A percentile compares a stretch with the other conserved stretches of the same genome.
These are phyloP conservation scores for Lichenostomus cassidix DNA, from an alignment of 2,113 vertebrate genomes.

Conservation along the genomic window DNA sequence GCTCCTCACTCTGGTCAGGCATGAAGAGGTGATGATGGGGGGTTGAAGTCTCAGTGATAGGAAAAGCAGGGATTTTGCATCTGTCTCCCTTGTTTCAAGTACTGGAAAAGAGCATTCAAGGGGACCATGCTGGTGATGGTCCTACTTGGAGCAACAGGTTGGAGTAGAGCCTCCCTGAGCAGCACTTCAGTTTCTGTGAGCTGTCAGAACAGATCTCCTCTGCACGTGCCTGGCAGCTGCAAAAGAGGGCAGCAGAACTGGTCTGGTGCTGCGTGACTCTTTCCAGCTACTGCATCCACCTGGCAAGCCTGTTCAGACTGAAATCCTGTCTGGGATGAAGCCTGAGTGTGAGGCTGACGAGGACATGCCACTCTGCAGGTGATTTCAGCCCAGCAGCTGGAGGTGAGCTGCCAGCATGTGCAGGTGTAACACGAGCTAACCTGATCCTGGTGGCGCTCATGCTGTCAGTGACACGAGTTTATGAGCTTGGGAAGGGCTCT, in stretches of 20 bases:
- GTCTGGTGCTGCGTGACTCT: neutral
- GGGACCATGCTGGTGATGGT: rapidly evolving
- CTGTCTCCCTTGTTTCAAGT: neutral
- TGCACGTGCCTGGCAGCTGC: neutral
- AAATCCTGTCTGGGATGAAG: neutral
- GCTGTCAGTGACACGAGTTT: neutral
- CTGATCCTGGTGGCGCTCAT: rapidly evolving
- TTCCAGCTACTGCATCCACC: neutral
- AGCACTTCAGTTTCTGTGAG: neutral
- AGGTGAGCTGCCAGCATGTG: neutral
- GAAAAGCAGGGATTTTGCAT: neutral
- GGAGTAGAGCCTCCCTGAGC: neutral
- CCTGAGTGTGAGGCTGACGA: neutral
- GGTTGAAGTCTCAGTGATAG: neutral
- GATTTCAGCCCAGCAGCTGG: neutral
- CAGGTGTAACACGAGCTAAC: rapidly evolving
- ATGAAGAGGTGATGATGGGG: neutral
- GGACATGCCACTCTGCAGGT: neutral
- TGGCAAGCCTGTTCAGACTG: neutral
- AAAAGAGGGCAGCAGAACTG: neutral
- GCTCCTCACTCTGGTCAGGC: neutral
- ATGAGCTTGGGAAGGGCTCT: neutral
- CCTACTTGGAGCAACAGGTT: neutral
- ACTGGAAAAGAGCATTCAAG: neutral
- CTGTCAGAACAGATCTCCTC: neutral